These are phyloP conservation scores for Melinaea menophilus DNA, from an alignment of 2,888 invertebrate species.

Conservation along the genomic window DNA sequence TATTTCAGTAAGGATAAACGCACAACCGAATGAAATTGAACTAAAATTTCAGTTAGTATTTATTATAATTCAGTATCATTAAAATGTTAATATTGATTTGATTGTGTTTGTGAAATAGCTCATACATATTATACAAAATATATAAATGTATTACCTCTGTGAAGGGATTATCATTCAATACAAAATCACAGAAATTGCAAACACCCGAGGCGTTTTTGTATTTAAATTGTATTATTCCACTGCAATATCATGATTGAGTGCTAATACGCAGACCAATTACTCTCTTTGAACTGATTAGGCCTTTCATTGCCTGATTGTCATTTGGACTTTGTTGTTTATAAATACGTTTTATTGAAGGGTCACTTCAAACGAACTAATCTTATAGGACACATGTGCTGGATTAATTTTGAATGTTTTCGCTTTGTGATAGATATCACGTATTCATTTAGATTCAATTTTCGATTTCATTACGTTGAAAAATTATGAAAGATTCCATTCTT, in stretches of 20 bases:
- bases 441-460: neutral
- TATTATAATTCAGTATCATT: too few species aligned
- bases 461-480: neutral
- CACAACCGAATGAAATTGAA: too few species aligned
- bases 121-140: neutral
- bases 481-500: neutral
- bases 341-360: constrained; percentile 15
- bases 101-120: too few species aligned
- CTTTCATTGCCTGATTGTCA: constrained; percentile 35
- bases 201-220: constrained; percentile 34
- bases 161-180: constrained; percentile 12
- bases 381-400: neutral
- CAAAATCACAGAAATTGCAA: constrained; percentile 23
- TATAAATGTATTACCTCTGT: constrained; percentile 10
- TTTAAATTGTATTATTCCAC: constrained; percentile 35
- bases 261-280: constrained; percentile 36
- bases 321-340: constrained; percentile 21
- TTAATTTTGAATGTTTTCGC: constrained; percentile 1
- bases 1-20: neutral
- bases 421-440: neutral
- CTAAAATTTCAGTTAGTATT: too few species aligned
- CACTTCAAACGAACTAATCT: constrained; percentile 8
- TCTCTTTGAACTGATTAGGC: constrained; percentile 39
- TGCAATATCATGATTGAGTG: constrained; percentile 38
- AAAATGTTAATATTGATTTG: too few species aligned